Percentiles rank a stretch among this genome's conserved stretches.
Conservation (phyloP, 2,797 vertebrate genomes). For the Macrochelys suwanniensis region DNA sequence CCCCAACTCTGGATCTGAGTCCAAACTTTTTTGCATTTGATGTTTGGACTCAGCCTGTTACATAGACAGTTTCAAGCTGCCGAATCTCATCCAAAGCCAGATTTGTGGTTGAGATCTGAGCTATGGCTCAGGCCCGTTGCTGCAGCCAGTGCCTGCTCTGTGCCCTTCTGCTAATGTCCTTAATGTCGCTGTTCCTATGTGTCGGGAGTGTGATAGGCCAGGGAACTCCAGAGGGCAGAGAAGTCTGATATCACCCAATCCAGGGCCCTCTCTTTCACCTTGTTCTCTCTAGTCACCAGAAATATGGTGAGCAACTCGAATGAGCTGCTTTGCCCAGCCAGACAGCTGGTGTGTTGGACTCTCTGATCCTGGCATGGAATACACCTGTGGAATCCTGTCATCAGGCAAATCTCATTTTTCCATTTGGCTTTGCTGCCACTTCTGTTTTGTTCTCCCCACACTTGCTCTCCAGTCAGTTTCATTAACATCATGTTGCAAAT, state of each 20-base stretch:
- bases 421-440: background rate
- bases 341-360: background rate
- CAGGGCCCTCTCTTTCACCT: background rate
- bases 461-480: constrained; percentile 9
- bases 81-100: background rate
- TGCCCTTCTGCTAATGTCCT: rapidly evolving
- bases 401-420: background rate
- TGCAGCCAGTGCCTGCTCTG: background rate
- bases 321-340: background rate
- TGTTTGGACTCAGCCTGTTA: background rate
- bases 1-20: background rate
- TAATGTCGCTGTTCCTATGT: rapidly evolving
- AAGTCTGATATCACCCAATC: background rate
- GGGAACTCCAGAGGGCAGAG: background rate
- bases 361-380: background rate
- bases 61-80: background rate
- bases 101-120: background rate
- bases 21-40: rapidly evolving
- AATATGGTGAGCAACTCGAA: background rate
- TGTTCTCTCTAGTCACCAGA: background rate
- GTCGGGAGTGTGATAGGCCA: background rate
- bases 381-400: background rate
- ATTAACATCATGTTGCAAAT: constrained; percentile 33
- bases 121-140: background rate
- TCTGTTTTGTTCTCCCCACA: background rate